Conservation (phyloP, 2,888 invertebrate genomes). For the Drosophila recens region DNA sequence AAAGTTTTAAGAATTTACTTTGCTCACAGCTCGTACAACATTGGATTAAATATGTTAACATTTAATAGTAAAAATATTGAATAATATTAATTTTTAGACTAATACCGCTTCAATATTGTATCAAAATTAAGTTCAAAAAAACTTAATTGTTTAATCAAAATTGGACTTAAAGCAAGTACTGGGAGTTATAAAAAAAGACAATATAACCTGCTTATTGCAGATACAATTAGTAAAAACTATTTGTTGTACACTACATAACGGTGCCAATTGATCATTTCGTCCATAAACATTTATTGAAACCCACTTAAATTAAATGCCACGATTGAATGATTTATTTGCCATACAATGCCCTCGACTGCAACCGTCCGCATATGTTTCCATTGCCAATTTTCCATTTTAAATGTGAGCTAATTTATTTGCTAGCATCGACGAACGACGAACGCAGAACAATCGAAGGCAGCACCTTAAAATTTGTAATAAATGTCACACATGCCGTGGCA, state of each 20-base stretch:
- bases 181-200: neutral
- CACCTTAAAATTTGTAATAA: constrained; percentile 76
- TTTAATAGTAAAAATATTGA: no score
- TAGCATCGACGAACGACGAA: constrained; percentile 24
- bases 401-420: constrained; percentile 75
- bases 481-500: constrained; percentile 70
- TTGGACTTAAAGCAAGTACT: no score
- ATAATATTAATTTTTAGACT: no score
- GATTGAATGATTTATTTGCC: constrained; percentile 63
- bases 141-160: no score
- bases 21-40: no score
- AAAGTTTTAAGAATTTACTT: neutral
- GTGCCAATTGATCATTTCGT: constrained; percentile 25
- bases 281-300: constrained; percentile 40
- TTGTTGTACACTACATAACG: neutral
- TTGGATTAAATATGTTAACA: neutral
- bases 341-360: constrained; percentile 18
- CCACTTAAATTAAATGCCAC: constrained; percentile 37
- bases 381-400: constrained; percentile 67
- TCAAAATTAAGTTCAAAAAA: neutral
- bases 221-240: neutral
- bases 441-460: constrained; percentile 37
- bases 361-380: constrained; percentile 53
- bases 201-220: neutral
- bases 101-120: neutral